Percentiles rank a stretch among this genome's conserved stretches.
These are phyloP conservation scores for Rhinichthys osculus DNA, from an alignment of 2,797 vertebrate species.

Conservation along the genomic window DNA sequence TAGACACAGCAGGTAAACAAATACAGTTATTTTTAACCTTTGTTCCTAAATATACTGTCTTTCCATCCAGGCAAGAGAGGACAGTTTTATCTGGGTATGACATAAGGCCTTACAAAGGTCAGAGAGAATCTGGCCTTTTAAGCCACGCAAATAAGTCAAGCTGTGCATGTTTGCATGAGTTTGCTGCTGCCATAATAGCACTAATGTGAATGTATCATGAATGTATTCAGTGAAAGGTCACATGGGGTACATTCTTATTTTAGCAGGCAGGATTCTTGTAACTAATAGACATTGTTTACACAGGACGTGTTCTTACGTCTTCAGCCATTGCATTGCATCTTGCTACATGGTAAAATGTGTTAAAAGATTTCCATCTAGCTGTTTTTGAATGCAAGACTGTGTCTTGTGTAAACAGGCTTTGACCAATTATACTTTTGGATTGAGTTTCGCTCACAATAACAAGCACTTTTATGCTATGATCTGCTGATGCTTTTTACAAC, in stretches of 20 bases:
- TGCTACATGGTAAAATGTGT: not conserved
- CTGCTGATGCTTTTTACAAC: slow-evolving; percentile 3
- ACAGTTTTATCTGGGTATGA: slow-evolving; percentile 74
- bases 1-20: not conserved
- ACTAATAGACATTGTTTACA: not conserved
- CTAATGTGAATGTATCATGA: slow-evolving; percentile 9
- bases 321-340: not conserved
- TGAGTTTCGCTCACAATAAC: not conserved
- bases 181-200: slow-evolving; percentile 44
- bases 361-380: not conserved
- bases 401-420: not conserved
- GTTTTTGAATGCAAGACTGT: not conserved
- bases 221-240: slow-evolving; percentile 38
- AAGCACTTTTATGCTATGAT: not conserved
- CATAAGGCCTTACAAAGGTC: slow-evolving; percentile 64
- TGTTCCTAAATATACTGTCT: slow-evolving; percentile 54
- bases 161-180: slow-evolving; percentile 72
- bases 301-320: not conserved
- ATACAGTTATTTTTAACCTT: not conserved
- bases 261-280: not conserved
- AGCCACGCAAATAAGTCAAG: slow-evolving; percentile 59
- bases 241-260: not conserved
- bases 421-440: slow-evolving; percentile 1
- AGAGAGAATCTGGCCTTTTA: slow-evolving; percentile 66
- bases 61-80: slow-evolving; percentile 70